A percentile compares a stretch with the other conserved stretches of the same genome.
These are phyloP conservation scores for Gymnothorax reevesii DNA, from an alignment of 2,797 vertebrate species.

Conservation along the genomic window DNA sequence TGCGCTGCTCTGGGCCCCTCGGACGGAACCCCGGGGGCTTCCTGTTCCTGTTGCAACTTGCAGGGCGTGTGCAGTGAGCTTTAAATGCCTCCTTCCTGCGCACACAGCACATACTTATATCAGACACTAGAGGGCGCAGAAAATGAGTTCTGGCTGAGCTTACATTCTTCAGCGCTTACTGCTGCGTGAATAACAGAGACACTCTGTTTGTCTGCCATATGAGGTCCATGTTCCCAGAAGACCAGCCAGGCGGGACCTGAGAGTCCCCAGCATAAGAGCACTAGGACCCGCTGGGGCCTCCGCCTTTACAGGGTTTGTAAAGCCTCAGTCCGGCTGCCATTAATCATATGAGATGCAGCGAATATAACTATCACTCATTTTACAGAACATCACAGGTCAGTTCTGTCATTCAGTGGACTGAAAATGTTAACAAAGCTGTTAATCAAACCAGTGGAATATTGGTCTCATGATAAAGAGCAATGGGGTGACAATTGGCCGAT, in stretches of 20 bases:
- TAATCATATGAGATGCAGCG: too few species aligned
- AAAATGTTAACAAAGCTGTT: too few species aligned
- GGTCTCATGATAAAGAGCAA: too few species aligned
- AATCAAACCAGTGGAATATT: too few species aligned
- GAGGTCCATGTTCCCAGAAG: not conserved
- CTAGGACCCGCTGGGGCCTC: too few species aligned
- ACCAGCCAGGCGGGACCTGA: not conserved
- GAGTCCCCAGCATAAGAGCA: not conserved
- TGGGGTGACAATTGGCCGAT: too few species aligned
- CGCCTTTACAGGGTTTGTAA: too few species aligned
- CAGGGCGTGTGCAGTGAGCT: slow-evolving; percentile 31
- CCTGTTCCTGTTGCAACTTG: slow-evolving; percentile 74
- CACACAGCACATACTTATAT: not conserved
- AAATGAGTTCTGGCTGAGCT: not conserved
- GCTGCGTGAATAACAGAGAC: not conserved
- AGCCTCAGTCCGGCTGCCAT: too few species aligned
- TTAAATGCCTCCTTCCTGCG: not conserved
- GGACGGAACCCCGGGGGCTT: slow-evolving; percentile 58
- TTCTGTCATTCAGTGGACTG: too few species aligned
- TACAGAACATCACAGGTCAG: too few species aligned
- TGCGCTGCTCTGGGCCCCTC: slow-evolving; percentile 55
- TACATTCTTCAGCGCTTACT: not conserved
- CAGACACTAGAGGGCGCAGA: not conserved
- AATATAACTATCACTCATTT: too few species aligned
- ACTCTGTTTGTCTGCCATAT: not conserved